phyloP scores from a whole-genome alignment of 1,140 invertebrate species.

The Bombus terrestris region DNA sequence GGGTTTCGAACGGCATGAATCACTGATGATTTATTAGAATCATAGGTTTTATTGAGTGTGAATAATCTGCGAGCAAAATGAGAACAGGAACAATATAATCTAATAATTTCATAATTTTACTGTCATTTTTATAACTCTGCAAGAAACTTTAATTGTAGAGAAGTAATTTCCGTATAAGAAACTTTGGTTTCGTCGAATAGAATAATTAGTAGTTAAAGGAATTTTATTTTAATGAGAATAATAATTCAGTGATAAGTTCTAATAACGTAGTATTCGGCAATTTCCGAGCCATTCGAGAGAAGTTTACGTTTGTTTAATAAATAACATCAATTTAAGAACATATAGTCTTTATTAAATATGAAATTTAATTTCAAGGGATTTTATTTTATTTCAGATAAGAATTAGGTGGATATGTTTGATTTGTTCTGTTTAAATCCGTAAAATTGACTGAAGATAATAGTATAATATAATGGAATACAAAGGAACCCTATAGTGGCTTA shows the following conservation, averaged over 20 bases:
- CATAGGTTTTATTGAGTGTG: neutral
- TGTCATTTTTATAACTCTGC: too few relatives aligned
- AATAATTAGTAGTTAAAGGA: neutral
- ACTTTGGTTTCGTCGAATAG: neutral
- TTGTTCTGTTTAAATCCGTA: neutral
- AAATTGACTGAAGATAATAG: neutral
- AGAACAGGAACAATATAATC: neutral
- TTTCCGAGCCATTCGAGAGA: too few relatives aligned
- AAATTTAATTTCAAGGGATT: neutral
- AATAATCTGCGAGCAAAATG: neutral
- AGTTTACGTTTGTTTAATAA: too few relatives aligned
- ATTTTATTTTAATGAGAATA: neutral
- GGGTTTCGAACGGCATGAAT: neutral
- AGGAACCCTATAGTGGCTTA: slow-evolving; percentile 13
- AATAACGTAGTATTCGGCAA: too few relatives aligned
- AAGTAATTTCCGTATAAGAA: too few relatives aligned
- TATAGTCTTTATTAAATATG: too few relatives aligned
- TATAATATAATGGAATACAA: neutral
- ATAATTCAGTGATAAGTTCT: too few relatives aligned
- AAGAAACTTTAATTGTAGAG: neutral
- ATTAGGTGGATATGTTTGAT: neutral
- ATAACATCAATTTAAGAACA: too few relatives aligned
- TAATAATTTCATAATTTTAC: neutral
- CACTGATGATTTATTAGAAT: neutral
- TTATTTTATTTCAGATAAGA: neutral